A percentile compares a stretch with the other conserved stretches of the same genome.
These are phyloP conservation scores for Hirtodrosophila alboralis DNA, from an alignment of 2,888 invertebrate species.

Conservation along the genomic window DNA sequence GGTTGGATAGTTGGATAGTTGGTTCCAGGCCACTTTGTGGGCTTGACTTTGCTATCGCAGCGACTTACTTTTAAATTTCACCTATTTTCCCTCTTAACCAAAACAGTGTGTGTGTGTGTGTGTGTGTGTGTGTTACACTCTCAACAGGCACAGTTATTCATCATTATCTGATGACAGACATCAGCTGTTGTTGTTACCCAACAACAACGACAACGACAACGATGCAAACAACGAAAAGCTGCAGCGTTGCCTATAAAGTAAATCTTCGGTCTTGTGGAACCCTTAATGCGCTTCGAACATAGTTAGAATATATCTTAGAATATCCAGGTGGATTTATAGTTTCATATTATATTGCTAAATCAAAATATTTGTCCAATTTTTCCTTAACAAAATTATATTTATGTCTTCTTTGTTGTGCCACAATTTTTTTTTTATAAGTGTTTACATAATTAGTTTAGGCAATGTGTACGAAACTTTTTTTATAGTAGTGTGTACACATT, in stretches of 20 bases:
- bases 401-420: too few species aligned
- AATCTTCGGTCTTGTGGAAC: not conserved
- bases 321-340: too few species aligned
- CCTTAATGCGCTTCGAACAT: slow-evolving; percentile 4
- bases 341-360: too few species aligned
- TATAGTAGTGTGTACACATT: too few species aligned
- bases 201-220: slow-evolving; percentile 42
- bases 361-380: too few species aligned
- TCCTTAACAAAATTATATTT: too few species aligned
- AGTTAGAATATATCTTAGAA: too few species aligned
- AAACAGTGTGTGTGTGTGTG: slow-evolving; percentile 8
- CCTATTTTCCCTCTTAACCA: slow-evolving; percentile 41
- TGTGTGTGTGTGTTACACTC: slow-evolving; percentile 36
- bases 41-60: slow-evolving; percentile 36
- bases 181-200: slow-evolving; percentile 64
- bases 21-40: slow-evolving; percentile 16
- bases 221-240: slow-evolving; percentile 52
- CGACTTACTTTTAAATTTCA: slow-evolving; percentile 61
- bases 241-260: slow-evolving; percentile 18
- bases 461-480: too few species aligned
- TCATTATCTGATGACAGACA: slow-evolving; percentile 68
- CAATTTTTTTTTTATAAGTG: too few species aligned
- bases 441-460: too few species aligned
- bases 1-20: slow-evolving; percentile 8
- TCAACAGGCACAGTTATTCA: slow-evolving; percentile 61